Evolutionary conservation across 2,888 invertebrate genomes (phyloP), one percentile per base, ranked within the genome.

Genomic region (Eristalinus sepulchralis): DNA sequence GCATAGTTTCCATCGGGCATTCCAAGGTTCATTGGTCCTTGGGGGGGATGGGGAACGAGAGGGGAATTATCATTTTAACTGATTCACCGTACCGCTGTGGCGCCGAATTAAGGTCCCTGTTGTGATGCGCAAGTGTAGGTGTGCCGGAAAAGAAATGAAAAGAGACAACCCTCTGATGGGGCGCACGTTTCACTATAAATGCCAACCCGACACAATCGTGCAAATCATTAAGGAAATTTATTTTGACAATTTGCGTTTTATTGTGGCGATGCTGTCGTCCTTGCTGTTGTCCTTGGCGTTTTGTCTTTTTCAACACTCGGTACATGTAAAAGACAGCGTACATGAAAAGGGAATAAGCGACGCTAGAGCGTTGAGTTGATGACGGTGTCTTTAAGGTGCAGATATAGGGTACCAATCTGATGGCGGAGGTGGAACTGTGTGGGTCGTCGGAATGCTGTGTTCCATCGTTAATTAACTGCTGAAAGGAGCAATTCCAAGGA

Each of bases 241-340:
- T 88, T 87, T 88, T 84, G 75, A 84, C 82, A 88, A 84, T 88
- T 88, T 88, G 84, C 87, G 81, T 87, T 88, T 88, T 88, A 88
- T 87, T 88, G 87, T 87, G 71, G 60, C 72, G 57, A 33, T 59
- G 62, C 68, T 71, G 39, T 80, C 66, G 83, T 84, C 83, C 70
- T 71, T 60, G 83, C 70, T 66, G 47, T 39, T 67, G 62, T 75
- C 71, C 11, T 39, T 70, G 36, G 55, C 27, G 36, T 22, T 47
- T 13, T 31, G 31, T 60, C 53, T 59, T n/a, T 59, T 20, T 24
- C 59, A 17, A 60, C 22, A 47, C 13, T 27, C 67, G 31, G 17
- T 47, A 62, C 9, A 22, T 9, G 4, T 4, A 27, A 17, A 53
- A 53, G 55, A 10, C 27, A 39, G 67, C 39, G 39, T 20, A 77